These are phyloP conservation scores for Amphipoea lucens DNA, from an alignment of 2,888 invertebrate genomes.

Conservation along the genomic window DNA sequence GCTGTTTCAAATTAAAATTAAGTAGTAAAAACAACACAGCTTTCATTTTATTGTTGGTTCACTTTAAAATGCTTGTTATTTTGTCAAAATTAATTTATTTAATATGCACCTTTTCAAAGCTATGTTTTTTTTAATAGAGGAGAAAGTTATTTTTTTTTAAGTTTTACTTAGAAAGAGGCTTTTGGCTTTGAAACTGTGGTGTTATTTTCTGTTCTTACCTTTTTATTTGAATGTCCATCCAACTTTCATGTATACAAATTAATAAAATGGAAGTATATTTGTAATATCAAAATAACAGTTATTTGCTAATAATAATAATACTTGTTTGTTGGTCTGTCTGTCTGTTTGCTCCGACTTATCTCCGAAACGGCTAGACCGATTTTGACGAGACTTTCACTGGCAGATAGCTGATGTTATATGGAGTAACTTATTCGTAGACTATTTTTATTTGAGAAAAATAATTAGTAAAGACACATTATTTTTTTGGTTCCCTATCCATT, in stretches of 20 bases:
- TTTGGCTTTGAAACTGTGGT: neutral
- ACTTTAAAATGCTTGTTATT: conserved; percentile 12
- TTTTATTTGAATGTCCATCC: neutral
- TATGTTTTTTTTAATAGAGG: neutral
- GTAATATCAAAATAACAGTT: neutral
- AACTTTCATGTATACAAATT: neutral
- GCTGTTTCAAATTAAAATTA: conserved; percentile 37
- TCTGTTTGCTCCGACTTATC: neutral
- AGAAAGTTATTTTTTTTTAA: neutral
- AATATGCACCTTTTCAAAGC: neutral
- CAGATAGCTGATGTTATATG: neutral
- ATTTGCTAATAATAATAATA: neutral
- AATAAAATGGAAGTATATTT: neutral
- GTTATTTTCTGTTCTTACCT: neutral
- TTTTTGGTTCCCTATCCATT: too few species aligned
- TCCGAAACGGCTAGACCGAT: neutral
- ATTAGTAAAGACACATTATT: neutral
- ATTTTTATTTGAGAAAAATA: neutral
- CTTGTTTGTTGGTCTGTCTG: too few species aligned
- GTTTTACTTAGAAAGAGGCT: neutral
- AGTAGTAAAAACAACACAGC: conserved; percentile 16
- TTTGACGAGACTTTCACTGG: neutral
- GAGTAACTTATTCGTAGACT: neutral
- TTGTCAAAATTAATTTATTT: neutral
- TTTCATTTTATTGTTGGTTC: conserved; percentile 12